Conservation (phyloP, 1,140 invertebrate species). For the Lethrus apterus region DNA sequence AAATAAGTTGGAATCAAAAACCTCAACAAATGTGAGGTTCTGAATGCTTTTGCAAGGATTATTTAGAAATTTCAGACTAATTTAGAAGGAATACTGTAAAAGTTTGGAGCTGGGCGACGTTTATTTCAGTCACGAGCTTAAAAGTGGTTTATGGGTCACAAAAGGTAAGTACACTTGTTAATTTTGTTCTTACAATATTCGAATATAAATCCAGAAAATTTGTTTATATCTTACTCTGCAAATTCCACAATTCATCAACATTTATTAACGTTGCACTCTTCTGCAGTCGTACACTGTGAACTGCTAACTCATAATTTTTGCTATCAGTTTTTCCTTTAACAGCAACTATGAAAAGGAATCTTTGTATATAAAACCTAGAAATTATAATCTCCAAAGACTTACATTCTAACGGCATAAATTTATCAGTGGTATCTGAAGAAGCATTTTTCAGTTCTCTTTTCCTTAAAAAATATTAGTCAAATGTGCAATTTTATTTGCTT, state of each 20-base stretch:
- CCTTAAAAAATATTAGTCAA: neutral
- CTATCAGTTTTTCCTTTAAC: neutral
- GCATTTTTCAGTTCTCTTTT: neutral
- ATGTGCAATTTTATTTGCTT: too few species aligned
- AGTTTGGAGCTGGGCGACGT: too few species aligned
- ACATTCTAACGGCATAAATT: neutral
- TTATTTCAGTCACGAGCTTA: too few species aligned
- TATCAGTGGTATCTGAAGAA: neutral
- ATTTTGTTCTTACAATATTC: neutral
- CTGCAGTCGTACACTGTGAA: conserved; percentile 29
- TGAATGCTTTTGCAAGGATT: neutral
- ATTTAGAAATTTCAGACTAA: too few species aligned
- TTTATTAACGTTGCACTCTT: conserved; percentile 28
- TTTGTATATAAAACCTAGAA: neutral
- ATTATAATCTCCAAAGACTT: neutral
- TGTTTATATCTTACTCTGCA: conserved; percentile 18
- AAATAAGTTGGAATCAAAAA: too few species aligned
- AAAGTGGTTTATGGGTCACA: too few species aligned
- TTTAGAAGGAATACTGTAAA: too few species aligned
- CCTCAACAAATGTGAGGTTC: too few species aligned
- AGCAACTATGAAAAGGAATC: neutral
- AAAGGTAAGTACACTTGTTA: too few species aligned
- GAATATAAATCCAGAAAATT: neutral
- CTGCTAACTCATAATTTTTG: conserved; percentile 26
- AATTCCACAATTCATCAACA: conserved; percentile 26